phyloP scores from a whole-genome alignment of 2,113 vertebrate genomes.

The Balaeniceps rex region DNA sequence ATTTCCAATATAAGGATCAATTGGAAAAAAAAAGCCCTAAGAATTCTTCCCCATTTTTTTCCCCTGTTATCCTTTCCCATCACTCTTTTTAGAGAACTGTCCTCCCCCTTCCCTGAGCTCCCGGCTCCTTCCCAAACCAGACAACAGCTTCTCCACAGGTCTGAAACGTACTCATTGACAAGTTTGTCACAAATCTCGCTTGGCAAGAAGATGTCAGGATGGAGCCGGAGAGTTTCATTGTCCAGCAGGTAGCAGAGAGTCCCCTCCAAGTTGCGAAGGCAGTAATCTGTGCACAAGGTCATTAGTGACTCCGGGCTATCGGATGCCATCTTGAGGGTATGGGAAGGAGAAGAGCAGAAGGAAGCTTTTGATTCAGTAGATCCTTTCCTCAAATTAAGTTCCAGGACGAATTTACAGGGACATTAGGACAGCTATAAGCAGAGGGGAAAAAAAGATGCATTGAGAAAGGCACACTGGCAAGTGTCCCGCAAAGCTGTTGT shows the following conservation, averaged over 20 bases:
- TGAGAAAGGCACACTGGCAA: neutral
- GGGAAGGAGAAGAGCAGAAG: neutral
- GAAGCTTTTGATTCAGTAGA: neutral
- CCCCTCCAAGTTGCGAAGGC: constrained; percentile 90
- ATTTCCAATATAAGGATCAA: neutral
- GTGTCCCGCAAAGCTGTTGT: neutral
- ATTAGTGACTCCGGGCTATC: constrained; percentile 94
- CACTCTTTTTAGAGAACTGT: neutral
- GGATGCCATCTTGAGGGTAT: constrained; percentile 72
- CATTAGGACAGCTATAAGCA: constrained; percentile 45
- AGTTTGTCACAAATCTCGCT: constrained; percentile 97
- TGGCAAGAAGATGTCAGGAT: constrained; percentile 93
- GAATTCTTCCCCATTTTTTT: neutral
- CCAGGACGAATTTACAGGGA: constrained; percentile 32
- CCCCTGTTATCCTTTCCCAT: neutral
- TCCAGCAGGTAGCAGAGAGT: constrained; percentile 92
- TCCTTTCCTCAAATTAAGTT: neutral
- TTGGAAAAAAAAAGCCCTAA: neutral
- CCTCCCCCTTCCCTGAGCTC: neutral
- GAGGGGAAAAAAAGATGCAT: neutral
- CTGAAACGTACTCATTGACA: constrained; percentile 85
- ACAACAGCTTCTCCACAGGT: neutral
- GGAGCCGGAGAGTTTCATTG: constrained; percentile 83
- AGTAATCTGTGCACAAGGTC: constrained; percentile 88
- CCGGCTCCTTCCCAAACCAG: neutral